phyloP scores from a whole-genome alignment of 2,797 vertebrate species.

The Liparis tanakae region DNA sequence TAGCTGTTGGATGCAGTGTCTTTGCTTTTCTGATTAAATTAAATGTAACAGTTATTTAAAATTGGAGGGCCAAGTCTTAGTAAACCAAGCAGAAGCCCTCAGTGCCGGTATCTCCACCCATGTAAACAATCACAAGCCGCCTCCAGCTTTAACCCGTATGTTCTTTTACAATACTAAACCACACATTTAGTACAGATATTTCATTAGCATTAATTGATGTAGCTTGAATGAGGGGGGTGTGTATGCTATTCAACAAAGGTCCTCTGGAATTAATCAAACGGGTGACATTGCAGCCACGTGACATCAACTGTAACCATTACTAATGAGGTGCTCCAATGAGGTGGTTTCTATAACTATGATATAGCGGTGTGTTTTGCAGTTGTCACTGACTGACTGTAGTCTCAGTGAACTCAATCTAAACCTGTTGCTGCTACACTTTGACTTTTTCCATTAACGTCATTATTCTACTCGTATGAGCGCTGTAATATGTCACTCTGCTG shows the following conservation, averaged over 20 bases:
- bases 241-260: neutral
- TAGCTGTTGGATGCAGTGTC: neutral
- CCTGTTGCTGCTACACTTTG: constrained; percentile 3
- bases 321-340: constrained; percentile 4
- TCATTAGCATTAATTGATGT: neutral
- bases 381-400: neutral
- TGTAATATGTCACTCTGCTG: neutral
- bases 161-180: neutral
- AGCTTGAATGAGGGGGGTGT: neutral
- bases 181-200: neutral
- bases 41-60: neutral
- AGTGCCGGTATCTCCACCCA: neutral
- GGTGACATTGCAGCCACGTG: neutral
- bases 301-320: neutral
- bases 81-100: constrained; percentile 2
- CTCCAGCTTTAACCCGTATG: neutral
- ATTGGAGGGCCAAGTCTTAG: neutral
- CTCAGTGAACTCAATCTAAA: neutral
- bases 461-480: constrained; percentile 14
- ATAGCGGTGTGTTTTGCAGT: neutral
- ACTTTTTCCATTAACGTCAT: constrained; percentile 7
- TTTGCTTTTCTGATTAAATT: neutral
- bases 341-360: neutral
- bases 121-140: neutral
- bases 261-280: neutral